Percentiles rank a stretch among this genome's conserved stretches.
Evolutionary conservation across 2,888 invertebrate genomes (phyloP).

Genomic region (Polia nebulosa): DNA sequence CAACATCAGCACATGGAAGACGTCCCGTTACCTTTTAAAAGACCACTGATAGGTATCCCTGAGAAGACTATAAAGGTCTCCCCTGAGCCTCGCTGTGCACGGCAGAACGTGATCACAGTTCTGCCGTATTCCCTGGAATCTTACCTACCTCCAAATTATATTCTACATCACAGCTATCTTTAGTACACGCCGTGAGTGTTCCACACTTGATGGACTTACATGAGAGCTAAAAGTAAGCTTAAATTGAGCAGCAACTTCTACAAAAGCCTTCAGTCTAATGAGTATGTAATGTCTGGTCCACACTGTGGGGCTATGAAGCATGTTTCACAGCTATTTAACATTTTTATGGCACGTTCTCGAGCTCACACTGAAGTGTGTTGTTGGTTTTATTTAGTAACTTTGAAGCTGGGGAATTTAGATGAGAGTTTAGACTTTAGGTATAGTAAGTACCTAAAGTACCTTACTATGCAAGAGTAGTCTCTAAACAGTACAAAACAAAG

Average conservation of each 20-base stretch:
- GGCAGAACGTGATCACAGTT: too few species aligned
- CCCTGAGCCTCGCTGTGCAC: too few species aligned
- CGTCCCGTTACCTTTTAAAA: too few species aligned
- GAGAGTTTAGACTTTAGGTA: background rate
- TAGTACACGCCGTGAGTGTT: background rate
- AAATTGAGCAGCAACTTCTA: constrained; percentile 6
- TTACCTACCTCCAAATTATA: too few species aligned
- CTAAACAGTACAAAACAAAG: too few species aligned
- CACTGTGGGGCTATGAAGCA: constrained; percentile 26
- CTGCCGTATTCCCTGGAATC: too few species aligned
- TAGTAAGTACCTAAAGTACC: background rate
- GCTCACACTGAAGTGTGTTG: constrained; percentile 33
- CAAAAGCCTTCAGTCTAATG: constrained; percentile 16
- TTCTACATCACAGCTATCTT: background rate
- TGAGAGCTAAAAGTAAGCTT: constrained; percentile 1
- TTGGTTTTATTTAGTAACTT: constrained; percentile 41
- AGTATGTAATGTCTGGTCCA: constrained; percentile 11
- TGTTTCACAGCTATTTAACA: constrained; percentile 45
- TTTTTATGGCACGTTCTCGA: constrained; percentile 35
- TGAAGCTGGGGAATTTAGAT: constrained; percentile 5
- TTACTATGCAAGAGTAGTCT: constrained; percentile 11
- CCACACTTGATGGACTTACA: constrained; percentile 13
- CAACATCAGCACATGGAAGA: too few species aligned
- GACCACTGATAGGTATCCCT: too few species aligned
- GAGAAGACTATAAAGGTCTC: too few species aligned